Evolutionary conservation across 2,888 invertebrate genomes (phyloP).

Genomic region (Taenaris catops): DNA sequence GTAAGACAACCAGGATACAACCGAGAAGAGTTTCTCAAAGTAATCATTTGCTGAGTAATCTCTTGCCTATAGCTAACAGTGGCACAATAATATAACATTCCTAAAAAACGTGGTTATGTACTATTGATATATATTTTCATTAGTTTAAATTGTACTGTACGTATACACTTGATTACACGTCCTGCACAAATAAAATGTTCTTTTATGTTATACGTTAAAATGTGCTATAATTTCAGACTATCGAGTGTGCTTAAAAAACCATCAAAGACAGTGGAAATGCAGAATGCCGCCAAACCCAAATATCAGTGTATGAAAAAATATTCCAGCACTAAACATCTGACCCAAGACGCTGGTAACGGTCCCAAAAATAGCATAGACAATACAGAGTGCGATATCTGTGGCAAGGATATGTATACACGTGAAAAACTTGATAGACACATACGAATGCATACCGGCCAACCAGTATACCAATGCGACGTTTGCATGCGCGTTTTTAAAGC

Average conservation of each 20-base stretch:
- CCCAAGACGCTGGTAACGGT: constrained; percentile 28
- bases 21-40: too few relatives aligned
- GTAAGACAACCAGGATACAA: too few relatives aligned
- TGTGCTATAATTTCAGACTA: constrained; percentile 26
- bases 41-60: too few relatives aligned
- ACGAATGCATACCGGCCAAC: constrained; percentile 30
- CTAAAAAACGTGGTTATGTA: too few relatives aligned
- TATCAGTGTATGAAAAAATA: constrained; percentile 35
- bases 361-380: constrained; percentile 23
- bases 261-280: constrained; percentile 22
- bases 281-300: constrained; percentile 20
- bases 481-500: constrained; percentile 31
- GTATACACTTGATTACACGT: neutral
- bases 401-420: constrained; percentile 30
- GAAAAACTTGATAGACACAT: constrained; percentile 31
- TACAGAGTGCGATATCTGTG: constrained; percentile 28
- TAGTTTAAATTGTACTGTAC: too few relatives aligned
- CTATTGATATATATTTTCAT: too few relatives aligned
- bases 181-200: neutral
- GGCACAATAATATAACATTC: too few relatives aligned
- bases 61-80: too few relatives aligned
- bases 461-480: constrained; percentile 30
- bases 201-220: neutral
- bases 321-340: constrained; percentile 28
- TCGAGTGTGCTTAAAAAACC: constrained; percentile 26